phyloP scores from a whole-genome alignment of 1,140 invertebrate genomes.

The Littorina saxatilis region DNA sequence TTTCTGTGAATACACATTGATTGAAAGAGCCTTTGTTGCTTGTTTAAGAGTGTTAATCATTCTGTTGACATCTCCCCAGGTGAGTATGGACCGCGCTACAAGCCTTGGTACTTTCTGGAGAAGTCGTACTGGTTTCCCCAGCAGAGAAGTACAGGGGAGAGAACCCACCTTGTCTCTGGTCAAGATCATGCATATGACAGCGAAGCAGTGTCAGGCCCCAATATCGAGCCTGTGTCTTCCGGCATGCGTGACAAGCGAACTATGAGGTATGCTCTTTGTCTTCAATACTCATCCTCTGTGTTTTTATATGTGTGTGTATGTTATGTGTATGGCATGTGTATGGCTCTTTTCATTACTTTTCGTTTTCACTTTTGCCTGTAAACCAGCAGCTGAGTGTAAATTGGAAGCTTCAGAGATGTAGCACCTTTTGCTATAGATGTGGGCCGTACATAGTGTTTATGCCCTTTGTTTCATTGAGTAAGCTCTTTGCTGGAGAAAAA shows the following conservation, averaged over 20 bases:
- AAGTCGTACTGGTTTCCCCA: slow-evolving; percentile 82
- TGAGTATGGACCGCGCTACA: slow-evolving; percentile 80
- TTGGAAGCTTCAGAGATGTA: no score
- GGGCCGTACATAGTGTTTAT: no score
- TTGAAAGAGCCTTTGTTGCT: no score
- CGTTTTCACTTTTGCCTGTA: no score
- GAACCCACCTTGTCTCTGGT: slow-evolving; percentile 16
- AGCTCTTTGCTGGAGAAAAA: no score
- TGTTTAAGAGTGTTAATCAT: no score
- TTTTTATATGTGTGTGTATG: not conserved
- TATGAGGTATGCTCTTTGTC: not conserved
- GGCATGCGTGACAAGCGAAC: slow-evolving; percentile 70
- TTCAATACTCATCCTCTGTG: not conserved
- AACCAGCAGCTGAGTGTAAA: no score
- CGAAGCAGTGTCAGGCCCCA: slow-evolving; percentile 63
- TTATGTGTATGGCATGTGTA: not conserved
- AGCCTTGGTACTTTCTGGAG: slow-evolving; percentile 79
- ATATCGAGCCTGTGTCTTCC: slow-evolving; percentile 84
- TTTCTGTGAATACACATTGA: no score
- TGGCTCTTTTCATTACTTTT: not conserved
- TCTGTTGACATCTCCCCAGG: slow-evolving; percentile 74
- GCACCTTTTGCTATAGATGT: no score
- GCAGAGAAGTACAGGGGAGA: slow-evolving; percentile 16
- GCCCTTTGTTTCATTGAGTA: no score
- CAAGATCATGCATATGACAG: not conserved